Conservation (phyloP, 2,797 vertebrate species). For the Cygnus olor region DNA sequence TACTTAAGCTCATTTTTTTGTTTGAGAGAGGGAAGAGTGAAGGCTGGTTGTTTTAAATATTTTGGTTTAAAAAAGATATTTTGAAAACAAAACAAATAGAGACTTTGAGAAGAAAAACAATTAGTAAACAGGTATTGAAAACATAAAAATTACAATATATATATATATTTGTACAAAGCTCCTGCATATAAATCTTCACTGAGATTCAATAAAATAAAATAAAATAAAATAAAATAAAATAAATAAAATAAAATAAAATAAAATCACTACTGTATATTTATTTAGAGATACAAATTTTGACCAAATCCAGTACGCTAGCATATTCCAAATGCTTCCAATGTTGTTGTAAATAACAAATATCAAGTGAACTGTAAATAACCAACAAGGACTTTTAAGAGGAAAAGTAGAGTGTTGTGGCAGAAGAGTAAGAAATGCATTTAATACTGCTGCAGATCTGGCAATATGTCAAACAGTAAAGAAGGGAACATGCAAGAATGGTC, state of each 20-base stretch:
- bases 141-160: too few species aligned
- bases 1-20: not conserved
- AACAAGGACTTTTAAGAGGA: not conserved
- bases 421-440: not conserved
- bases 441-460: not conserved
- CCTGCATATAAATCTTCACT: not conserved
- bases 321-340: not conserved
- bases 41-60: not conserved
- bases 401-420: not conserved
- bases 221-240: accelerated
- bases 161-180: not conserved
- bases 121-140: not conserved
- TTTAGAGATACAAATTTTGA: not conserved
- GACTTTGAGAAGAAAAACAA: not conserved
- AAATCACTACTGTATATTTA: not conserved
- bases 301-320: not conserved
- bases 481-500: not conserved
- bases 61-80: not conserved
- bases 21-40: not conserved
- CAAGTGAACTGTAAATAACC: not conserved
- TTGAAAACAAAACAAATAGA: not conserved
- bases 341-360: not conserved
- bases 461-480: not conserved
- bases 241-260: accelerated
- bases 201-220: not conserved